Evolutionary conservation across 2,888 invertebrate genomes (phyloP), one percentile per base, ranked within the genome.

Genomic region (Heliconius ethilla): DNA sequence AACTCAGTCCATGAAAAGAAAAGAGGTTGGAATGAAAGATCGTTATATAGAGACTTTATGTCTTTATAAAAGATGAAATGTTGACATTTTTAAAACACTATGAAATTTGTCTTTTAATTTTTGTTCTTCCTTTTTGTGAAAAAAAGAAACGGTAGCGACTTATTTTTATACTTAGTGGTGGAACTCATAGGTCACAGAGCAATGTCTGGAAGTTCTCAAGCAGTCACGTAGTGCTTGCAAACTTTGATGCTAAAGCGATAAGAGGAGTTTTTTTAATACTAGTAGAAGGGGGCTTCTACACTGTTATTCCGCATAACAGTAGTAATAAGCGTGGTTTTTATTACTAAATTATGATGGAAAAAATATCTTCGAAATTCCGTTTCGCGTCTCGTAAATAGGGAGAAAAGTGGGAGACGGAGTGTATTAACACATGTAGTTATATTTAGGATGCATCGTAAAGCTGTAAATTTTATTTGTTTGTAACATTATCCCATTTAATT

Each of bases 1-100:
- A 3, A 63, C 5, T 63, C 25, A 13, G 62, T n/a, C 5, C 62
- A 63, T 27, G 62, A 63, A 63, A 27, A 63, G 62, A 63, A 27
- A 63, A 63, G n/a, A 11, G 62, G 62, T 63, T n/a, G 25, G 13
- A 63, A 63, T 63, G 62, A 63, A 63, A 63, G 25, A 63, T 62
- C 25, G 25, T 62, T 62, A 59, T 59, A 59, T 59, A 59, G 10
- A 59, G n/a, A 59, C n/a, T n/a, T n/a, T 59, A n/a, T n/a, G n/a
- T 59, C 59, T 10, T n/a, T 59, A 59, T 59, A 59, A 10, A 59
- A 59, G 9, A n/a, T 10, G 9, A 59, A 10, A 10, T 10, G 10
- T 59, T 59, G 9, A 59, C n/a, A n/a, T 59, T 59, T 59, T 59
- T 59, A 59, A 59, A 59, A 59, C 7, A 22, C 59, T 55, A 55